Evolutionary conservation across 1,140 invertebrate species (phyloP), one percentile per base, ranked within the genome.

Genomic region (Batillaria attramentaria): DNA sequence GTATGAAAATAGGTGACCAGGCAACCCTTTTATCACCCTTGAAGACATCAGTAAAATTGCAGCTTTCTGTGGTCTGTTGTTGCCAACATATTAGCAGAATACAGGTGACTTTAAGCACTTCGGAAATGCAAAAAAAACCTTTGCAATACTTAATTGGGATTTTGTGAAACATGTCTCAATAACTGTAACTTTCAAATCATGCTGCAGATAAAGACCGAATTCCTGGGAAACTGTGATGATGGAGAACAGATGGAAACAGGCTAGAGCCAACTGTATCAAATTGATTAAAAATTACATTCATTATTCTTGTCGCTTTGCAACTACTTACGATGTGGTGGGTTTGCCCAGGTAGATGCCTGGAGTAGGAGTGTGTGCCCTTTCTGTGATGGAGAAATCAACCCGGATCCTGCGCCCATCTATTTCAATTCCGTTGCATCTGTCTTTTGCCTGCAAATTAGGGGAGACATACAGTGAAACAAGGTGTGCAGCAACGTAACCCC

Each of bases 281-380:
- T 18, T 5, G 77, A 10, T 68, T 42, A 35, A 20, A 37, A 42
- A n/a, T n/a, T 54, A 24, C 16, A 33, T 1, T 8, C n/a, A 65
- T 10, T 72, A 24, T 77, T 69, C 62, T 31, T 66, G 39, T 33
- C 31, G 20, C 20, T 39, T 33, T 31, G 46, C 62, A 2, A 69
- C 33, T 18, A 91, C 93, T 92, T 91, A 94, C 93, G 92, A 39
- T 46, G 65, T 43, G 24, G 96, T 97, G 0, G 96, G 96, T 92
- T 96, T 97, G 60, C 98, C 98, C 95, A 99, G 97, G 87, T 99
- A 99, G 82, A 99, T 96, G 70, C 98, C 98, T 46, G 98, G 98
- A 24, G 98, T 99, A 13, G 98, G 98, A 3, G 97, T 98, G 89
- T 99, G 98, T 33, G 97, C 96, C 78, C 97, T 93, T 90, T 98